Evolutionary conservation across 2,888 invertebrate species (phyloP).

Genomic region (Dynastes tityus): DNA sequence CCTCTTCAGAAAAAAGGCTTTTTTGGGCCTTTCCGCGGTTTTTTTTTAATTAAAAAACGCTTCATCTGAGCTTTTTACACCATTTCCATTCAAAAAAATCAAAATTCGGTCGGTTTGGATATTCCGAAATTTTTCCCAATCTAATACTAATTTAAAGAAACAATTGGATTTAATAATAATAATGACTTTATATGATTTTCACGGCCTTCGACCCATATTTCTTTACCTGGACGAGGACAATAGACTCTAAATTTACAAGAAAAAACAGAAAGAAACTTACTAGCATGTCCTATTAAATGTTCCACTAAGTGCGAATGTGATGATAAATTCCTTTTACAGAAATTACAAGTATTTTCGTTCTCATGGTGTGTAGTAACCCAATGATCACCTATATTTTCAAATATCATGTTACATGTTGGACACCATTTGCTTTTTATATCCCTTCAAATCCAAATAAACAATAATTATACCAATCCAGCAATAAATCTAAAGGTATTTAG

Average conservation of each 20-base stretch:
- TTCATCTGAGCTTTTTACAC: too few species aligned
- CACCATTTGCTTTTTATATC: slow-evolving; percentile 63
- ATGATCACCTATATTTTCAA: slow-evolving; percentile 59
- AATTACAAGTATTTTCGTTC: slow-evolving; percentile 61
- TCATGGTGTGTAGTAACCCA: slow-evolving; percentile 54
- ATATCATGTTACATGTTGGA: slow-evolving; percentile 60
- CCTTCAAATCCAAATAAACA: slow-evolving; percentile 55
- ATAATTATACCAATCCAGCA: not conserved
- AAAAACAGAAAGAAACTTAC: slow-evolving; percentile 53
- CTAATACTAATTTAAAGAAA: too few species aligned
- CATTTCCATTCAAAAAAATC: too few species aligned
- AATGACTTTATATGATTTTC: too few species aligned
- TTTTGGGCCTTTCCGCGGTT: too few species aligned
- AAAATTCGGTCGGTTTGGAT: too few species aligned
- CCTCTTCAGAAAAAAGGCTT: too few species aligned
- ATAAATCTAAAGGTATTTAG: not conserved
- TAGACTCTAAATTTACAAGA: not conserved
- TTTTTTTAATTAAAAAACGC: too few species aligned
- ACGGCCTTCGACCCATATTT: too few species aligned
- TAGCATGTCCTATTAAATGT: slow-evolving; percentile 63
- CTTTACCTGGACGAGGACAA: not conserved
- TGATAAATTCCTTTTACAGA: slow-evolving; percentile 61
- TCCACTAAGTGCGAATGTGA: slow-evolving; percentile 62
- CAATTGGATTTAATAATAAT: too few species aligned
- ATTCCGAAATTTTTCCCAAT: too few species aligned